A percentile compares a stretch with the other conserved stretches of the same genome.
phyloP scores from a whole-genome alignment of 2,888 invertebrate genomes.

The Agrochola macilenta region DNA sequence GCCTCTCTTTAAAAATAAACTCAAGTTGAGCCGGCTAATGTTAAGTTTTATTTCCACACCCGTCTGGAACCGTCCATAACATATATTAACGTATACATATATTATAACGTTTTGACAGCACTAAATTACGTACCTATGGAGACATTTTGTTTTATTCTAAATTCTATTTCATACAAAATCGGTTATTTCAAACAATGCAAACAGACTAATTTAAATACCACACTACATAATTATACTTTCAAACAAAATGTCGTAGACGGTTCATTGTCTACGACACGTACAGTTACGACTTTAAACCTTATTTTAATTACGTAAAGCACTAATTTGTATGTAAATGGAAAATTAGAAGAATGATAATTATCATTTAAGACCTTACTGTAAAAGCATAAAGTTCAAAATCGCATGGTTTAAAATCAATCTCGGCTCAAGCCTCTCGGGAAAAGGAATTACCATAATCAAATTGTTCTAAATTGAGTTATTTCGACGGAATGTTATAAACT shows the following conservation, averaged over 20 bases:
- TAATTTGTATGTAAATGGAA: conserved; percentile 15
- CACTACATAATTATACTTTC: not conserved
- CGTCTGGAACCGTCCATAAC: too few species aligned
- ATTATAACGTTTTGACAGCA: too few species aligned
- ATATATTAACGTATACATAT: too few species aligned
- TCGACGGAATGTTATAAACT: conserved; percentile 3
- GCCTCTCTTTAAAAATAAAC: too few species aligned
- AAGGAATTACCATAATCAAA: conserved; percentile 45
- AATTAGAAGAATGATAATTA: not conserved
- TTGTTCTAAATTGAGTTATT: conserved; percentile 16
- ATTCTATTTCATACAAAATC: conserved; percentile 4
- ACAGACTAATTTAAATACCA: conserved; percentile 26
- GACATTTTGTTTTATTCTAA: not conserved
- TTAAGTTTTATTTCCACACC: too few species aligned
- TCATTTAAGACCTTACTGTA: not conserved
- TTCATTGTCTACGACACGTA: too few species aligned
- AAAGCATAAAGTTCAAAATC: conserved; percentile 3
- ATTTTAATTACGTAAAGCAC: not conserved
- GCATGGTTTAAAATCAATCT: not conserved
- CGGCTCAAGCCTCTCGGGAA: not conserved
- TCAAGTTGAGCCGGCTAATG: too few species aligned
- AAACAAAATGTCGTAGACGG: conserved; percentile 3
- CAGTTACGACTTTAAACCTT: conserved; percentile 13
- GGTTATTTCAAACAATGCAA: conserved; percentile 11
- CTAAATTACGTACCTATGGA: not conserved